Percentiles rank a stretch among this genome's conserved stretches.
Conservation (phyloP, 1,140 invertebrate genomes). For the Drosophila persimilis region DNA sequence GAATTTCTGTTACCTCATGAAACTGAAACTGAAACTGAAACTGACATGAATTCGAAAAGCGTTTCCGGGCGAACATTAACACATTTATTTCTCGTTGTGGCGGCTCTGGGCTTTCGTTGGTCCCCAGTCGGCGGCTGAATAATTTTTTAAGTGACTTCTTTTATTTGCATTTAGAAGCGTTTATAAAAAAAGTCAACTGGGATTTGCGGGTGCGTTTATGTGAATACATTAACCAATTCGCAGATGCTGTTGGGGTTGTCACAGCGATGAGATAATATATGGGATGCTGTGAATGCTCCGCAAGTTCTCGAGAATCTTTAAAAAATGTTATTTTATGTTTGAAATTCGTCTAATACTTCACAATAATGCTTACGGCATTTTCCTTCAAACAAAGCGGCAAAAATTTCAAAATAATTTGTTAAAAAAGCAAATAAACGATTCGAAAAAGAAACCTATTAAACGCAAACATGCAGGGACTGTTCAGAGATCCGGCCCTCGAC, state of each 20-base stretch:
- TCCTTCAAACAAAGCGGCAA: slow-evolving; percentile 90
- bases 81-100: slow-evolving; percentile 54
- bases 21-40: slow-evolving; percentile 69
- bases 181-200: slow-evolving; percentile 49
- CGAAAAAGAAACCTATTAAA: slow-evolving; percentile 1
- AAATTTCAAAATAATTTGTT: not conserved
- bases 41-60: slow-evolving; percentile 77
- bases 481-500: slow-evolving; percentile 87
- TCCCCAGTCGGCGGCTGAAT: slow-evolving; percentile 44
- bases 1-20: too few relatives aligned
- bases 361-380: slow-evolving; percentile 84
- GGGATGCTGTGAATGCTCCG: not conserved
- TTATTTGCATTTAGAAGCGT: slow-evolving; percentile 72
- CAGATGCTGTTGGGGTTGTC: not conserved
- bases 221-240: slow-evolving; percentile 55
- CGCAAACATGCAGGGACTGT: slow-evolving; percentile 11
- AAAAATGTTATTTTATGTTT: too few relatives aligned
- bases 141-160: slow-evolving; percentile 76
- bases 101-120: slow-evolving; percentile 32
- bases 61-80: slow-evolving; percentile 66
- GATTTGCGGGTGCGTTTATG: slow-evolving; percentile 47
- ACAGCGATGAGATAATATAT: not conserved
- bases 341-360: too few relatives aligned
- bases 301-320: not conserved
- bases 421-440: slow-evolving; percentile 10